These are phyloP conservation scores for Coracopsis vasa DNA, from an alignment of 2,113 vertebrate genomes.

Conservation along the genomic window DNA sequence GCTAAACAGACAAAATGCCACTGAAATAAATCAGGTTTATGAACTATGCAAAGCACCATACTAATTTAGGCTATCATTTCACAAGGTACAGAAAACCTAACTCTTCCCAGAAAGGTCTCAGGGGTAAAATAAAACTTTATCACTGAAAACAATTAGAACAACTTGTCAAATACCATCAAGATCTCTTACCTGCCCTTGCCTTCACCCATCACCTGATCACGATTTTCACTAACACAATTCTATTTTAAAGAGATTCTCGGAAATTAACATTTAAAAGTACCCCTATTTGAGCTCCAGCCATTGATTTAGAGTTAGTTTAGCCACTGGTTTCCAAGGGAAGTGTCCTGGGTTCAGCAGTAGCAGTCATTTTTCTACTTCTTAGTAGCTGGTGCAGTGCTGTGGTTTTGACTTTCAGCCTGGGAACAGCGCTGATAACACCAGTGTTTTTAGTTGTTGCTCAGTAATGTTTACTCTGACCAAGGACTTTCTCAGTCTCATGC, in stretches of 20 bases:
- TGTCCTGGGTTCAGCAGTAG: no score
- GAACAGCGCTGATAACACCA: no score
- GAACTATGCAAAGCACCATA: slow-evolving; percentile 23
- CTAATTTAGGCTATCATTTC: slow-evolving; percentile 14
- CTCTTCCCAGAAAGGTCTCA: slow-evolving; percentile 1
- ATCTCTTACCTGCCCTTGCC: neutral
- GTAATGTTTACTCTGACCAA: no score
- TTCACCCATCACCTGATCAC: neutral
- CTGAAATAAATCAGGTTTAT: slow-evolving; percentile 50
- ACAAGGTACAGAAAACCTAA: neutral
- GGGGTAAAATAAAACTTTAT: slow-evolving; percentile 39
- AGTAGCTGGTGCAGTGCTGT: no score
- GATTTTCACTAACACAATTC: neutral
- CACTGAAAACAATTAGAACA: neutral
- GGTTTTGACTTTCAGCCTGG: no score
- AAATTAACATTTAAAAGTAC: neutral
- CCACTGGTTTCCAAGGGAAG: neutral
- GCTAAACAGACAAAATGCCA: slow-evolving; percentile 26
- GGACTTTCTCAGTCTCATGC: no score
- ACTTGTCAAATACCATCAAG: slow-evolving; percentile 9
- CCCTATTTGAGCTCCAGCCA: neutral
- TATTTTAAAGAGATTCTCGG: neutral
- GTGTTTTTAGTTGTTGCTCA: no score
- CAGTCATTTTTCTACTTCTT: no score
- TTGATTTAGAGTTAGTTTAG: neutral